Evolutionary conservation across 2,888 invertebrate genomes (phyloP).

Genomic region (Pyralis farinalis): DNA sequence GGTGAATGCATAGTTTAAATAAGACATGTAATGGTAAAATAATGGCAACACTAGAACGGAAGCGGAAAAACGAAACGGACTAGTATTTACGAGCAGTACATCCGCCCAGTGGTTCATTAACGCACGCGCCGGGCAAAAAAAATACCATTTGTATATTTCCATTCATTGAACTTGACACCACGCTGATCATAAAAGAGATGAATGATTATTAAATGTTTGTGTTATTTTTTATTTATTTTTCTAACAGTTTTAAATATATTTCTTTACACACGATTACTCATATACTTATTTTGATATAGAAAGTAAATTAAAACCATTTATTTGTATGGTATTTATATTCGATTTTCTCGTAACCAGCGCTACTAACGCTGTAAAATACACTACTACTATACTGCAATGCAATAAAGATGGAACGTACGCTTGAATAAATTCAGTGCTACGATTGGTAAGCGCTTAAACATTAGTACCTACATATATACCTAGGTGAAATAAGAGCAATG

Average conservation of each 20-base stretch:
- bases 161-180: constrained; percentile 29
- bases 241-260: not conserved
- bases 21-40: constrained; percentile 53
- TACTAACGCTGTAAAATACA: too few species aligned
- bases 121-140: constrained; percentile 42
- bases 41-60: constrained; percentile 44
- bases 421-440: too few species aligned
- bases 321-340: too few species aligned
- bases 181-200: constrained; percentile 7
- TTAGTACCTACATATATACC: too few species aligned
- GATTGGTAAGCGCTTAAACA: too few species aligned
- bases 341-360: too few species aligned
- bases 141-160: constrained; percentile 36
- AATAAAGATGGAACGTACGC: too few species aligned
- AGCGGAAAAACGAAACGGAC: constrained; percentile 76
- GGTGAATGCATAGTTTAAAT: constrained; percentile 55
- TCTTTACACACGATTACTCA: too few species aligned
- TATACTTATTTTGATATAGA: too few species aligned
- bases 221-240: not conserved
- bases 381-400: too few species aligned
- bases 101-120: constrained; percentile 67
- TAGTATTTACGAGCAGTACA: constrained; percentile 74
- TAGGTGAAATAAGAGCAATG: too few species aligned
- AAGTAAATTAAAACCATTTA: too few species aligned
- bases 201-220: constrained; percentile 4